phyloP scores from a whole-genome alignment of 1,140 invertebrate genomes.

The Magallana gigas region DNA sequence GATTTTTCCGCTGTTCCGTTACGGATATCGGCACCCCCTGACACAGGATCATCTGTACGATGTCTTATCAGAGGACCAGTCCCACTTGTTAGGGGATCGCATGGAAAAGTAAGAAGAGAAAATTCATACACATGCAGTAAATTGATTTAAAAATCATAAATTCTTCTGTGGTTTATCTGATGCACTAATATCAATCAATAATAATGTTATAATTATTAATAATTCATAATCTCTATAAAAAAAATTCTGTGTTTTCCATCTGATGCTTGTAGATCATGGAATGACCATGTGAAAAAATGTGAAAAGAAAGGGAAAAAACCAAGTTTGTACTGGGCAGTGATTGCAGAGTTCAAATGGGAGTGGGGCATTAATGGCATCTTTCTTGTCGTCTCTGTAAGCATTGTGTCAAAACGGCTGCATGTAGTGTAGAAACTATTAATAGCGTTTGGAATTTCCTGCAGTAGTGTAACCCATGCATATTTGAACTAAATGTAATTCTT shows the following conservation, averaged over 20 bases:
- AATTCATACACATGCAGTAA: no score
- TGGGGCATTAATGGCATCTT: conserved; percentile 50
- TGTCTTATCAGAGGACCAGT: conserved; percentile 57
- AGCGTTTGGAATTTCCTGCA: no score
- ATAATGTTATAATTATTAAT: no score
- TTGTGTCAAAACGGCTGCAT: no score
- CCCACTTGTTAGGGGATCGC: conserved; percentile 38
- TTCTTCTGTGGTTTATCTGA: neutral
- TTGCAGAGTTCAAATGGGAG: conserved; percentile 52
- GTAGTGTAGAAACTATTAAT: no score
- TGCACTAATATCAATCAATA: no score
- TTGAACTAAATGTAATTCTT: no score
- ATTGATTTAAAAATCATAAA: no score
- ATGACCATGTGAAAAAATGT: conserved; percentile 45
- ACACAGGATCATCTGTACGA: conserved; percentile 54
- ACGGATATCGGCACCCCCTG: conserved; percentile 50
- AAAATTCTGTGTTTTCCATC: neutral
- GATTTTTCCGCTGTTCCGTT: conserved; percentile 54
- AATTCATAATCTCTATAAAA: no score
- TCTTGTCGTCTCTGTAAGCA: conserved; percentile 45
- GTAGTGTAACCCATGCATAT: no score
- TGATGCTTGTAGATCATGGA: conserved; percentile 48
- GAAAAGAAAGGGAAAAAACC: conserved; percentile 41
- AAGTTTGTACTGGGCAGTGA: conserved; percentile 49
- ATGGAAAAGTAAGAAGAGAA: conserved; percentile 50